Evolutionary conservation across 1,140 invertebrate species (phyloP).

Genomic region (Drosophila gunungcola): DNA sequence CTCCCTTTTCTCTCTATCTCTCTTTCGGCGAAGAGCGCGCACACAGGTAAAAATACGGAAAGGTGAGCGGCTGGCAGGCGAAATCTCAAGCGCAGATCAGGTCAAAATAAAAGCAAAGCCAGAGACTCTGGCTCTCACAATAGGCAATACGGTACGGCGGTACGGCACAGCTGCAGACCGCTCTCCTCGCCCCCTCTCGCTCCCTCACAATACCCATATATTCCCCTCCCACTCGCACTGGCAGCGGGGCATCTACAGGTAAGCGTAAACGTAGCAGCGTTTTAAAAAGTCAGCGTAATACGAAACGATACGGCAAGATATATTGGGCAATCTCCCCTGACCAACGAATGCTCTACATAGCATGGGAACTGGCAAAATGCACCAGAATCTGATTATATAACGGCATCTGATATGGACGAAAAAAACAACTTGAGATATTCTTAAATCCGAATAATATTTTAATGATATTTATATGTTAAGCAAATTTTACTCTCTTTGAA

Average conservation of each 20-base stretch:
- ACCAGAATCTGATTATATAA: not conserved
- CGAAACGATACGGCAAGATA: slow-evolving; percentile 31
- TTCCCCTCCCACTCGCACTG: slow-evolving; percentile 1
- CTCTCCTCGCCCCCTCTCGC: slow-evolving; percentile 29
- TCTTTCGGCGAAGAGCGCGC: slow-evolving; percentile 5
- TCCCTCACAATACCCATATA: not conserved
- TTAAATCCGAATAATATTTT: not conserved
- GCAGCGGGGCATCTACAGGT: slow-evolving; percentile 29
- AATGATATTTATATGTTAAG: too few relatives aligned
- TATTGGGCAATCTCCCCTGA: slow-evolving; percentile 14
- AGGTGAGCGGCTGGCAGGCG: slow-evolving; percentile 49
- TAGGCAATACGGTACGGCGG: not conserved
- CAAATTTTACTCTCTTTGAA: too few relatives aligned
- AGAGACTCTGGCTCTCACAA: slow-evolving; percentile 27
- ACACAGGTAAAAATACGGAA: slow-evolving; percentile 66
- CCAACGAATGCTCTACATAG: slow-evolving; percentile 39
- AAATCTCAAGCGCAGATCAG: slow-evolving; percentile 74
- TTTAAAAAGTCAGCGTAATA: slow-evolving; percentile 58
- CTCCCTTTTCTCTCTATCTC: slow-evolving; percentile 5
- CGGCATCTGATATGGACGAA: not conserved
- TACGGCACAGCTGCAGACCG: slow-evolving; percentile 64
- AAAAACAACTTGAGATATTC: not conserved
- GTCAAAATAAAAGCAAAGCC: slow-evolving; percentile 65
- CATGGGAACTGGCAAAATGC: not conserved
- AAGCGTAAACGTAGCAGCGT: slow-evolving; percentile 44